Percentiles rank a stretch among this genome's conserved stretches.
These are phyloP conservation scores for Taxidea taxus DNA, from an alignment of 2,113 vertebrate species.

Conservation along the genomic window DNA sequence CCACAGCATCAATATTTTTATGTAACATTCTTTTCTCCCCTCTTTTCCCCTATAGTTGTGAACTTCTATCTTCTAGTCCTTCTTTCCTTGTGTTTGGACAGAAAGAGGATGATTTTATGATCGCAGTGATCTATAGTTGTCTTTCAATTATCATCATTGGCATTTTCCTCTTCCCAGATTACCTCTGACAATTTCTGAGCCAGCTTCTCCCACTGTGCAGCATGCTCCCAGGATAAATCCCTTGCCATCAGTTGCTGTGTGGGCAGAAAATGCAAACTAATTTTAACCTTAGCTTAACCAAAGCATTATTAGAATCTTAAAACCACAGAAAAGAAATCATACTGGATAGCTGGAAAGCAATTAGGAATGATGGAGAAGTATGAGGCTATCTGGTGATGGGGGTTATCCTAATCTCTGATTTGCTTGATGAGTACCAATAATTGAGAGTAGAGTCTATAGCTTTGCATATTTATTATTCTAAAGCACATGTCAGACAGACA, in stretches of 20 bases:
- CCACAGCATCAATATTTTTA: background rate
- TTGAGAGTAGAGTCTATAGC: background rate
- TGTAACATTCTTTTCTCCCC: background rate
- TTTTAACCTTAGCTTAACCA: constrained; percentile 67
- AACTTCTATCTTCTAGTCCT: background rate
- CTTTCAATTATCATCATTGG: constrained; percentile 10
- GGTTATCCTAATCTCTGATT: background rate
- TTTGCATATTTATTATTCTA: constrained; percentile 55
- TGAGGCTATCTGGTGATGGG: background rate
- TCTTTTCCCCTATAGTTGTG: background rate
- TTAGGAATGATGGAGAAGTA: background rate
- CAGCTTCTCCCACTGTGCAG: constrained; percentile 25
- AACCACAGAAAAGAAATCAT: constrained; percentile 12
- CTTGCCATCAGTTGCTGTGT: constrained; percentile 61
- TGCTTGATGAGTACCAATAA: background rate
- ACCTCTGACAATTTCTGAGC: constrained; percentile 15
- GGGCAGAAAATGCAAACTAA: constrained; percentile 67
- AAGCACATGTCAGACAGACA: constrained; percentile 58
- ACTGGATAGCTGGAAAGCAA: background rate
- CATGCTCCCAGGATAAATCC: constrained; percentile 43
- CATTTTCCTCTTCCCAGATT: constrained; percentile 44
- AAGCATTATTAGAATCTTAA: constrained; percentile 49
- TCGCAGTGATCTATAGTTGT: background rate
- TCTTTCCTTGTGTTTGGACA: background rate
- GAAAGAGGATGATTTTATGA: background rate